Base-by-base conservation (phyloP, 2,888 invertebrate species). In the Oligia latruncula region DNA sequence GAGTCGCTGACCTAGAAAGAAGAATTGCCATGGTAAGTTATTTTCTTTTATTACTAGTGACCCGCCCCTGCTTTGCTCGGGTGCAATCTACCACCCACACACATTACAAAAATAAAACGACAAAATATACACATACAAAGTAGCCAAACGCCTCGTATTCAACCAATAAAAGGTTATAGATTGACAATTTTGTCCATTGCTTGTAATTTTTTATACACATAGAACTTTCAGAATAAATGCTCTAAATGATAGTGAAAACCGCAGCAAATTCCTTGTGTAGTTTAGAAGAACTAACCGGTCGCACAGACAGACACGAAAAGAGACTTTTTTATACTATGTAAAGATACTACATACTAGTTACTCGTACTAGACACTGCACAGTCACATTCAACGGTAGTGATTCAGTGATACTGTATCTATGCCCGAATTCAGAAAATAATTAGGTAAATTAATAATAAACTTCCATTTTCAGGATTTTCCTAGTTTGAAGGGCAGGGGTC, bases 21-120 rank as follows among this genome's bases (percentile, higher is more conserved):
- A 92, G 94, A 72, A 93, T 95, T 62, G 78, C 87, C 35, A 77
- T 95, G 94, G 96, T 96, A 92, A 87, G 83, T 78, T 70, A 49
- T 49, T 52, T 3, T 52, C 20, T 40, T 71, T 60, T 46, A 17
- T 29, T 13, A 46, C 20, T n/a, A 71, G 6, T 40, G n/a, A 20
- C n/a, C 40, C n/a, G 20, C n/a, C 20, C 40, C 71, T 60, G 40
- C 15, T 35, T 40, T 6, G 3, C 55, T 40, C n/a, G 40, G 55
- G 40, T 58, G 40, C 3, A 11, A 17, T 40, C 55, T 11, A 58
- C 55, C 9, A 23, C 58, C 4, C 55, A 55, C 58, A 58, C 29
- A 15, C 29, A 62, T n/a, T 60, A 5, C n/a, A 60, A 60, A 60
- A 29, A 60, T 13, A 29, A 60, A 60, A n/a, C 5, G 13, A n/a